Percentiles rank a stretch among this genome's conserved stretches.
phyloP scores from a whole-genome alignment of 92 coral and sea anemone species.

The Phenganax marumi region DNA sequence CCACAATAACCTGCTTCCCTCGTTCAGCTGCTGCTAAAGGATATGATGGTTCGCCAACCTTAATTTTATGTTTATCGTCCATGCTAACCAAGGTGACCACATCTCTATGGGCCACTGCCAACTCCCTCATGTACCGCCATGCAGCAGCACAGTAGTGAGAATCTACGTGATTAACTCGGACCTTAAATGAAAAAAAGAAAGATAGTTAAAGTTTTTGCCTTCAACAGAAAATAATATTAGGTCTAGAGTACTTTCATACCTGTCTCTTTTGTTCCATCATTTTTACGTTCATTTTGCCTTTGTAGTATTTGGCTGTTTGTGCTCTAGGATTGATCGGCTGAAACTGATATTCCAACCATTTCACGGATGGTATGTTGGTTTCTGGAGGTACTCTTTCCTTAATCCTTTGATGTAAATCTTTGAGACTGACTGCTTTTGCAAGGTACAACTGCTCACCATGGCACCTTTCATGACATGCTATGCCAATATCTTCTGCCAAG shows the following conservation, averaged over 20 bases:
- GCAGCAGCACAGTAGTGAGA: constrained; percentile 13
- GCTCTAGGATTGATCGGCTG: background rate
- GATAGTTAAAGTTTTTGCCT: background rate
- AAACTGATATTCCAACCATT: constrained; percentile 16
- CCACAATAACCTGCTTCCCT: constrained; percentile 29
- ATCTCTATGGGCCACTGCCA: constrained; percentile 11
- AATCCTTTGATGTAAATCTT: constrained; percentile 15
- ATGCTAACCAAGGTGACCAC: constrained; percentile 10
- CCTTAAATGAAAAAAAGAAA: no score
- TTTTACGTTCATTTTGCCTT: background rate
- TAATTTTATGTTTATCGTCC: constrained; percentile 33
- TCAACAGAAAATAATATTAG: background rate
- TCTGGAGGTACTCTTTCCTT: constrained; percentile 22
- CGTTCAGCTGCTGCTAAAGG: constrained; percentile 32
- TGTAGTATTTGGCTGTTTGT: background rate
- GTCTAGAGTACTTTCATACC: background rate
- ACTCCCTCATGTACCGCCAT: constrained; percentile 23
- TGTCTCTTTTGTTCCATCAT: constrained; percentile 35
- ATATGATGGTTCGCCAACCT: background rate
- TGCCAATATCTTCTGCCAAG: constrained; percentile 24
- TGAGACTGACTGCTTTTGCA: constrained; percentile 21
- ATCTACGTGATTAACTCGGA: background rate
- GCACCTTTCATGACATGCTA: constrained; percentile 18
- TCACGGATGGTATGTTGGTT: constrained; percentile 15
- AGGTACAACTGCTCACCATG: constrained; percentile 23